Percentiles rank a stretch among this genome's conserved stretches.
Evolutionary conservation across 2,797 vertebrate genomes (phyloP).

Genomic region (Euphonia xanthogaster): DNA sequence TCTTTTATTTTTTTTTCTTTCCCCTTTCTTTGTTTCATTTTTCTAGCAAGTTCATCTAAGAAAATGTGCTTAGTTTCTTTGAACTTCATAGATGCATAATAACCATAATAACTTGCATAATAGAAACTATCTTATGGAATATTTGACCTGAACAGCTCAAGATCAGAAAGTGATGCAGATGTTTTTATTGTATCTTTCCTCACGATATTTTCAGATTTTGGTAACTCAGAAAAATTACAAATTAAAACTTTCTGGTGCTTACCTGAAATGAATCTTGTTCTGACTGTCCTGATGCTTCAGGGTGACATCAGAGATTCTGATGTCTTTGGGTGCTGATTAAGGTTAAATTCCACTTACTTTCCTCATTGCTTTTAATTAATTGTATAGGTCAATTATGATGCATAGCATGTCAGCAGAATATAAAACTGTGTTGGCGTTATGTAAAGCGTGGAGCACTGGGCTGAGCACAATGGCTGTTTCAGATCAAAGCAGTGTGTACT

Average conservation of each 20-base stretch:
- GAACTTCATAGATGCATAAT: background rate
- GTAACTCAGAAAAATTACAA: background rate
- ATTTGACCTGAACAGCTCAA: background rate
- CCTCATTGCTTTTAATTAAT: conserved; percentile 49
- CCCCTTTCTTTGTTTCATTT: background rate
- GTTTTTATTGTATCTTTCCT: background rate
- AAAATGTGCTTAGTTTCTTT: background rate
- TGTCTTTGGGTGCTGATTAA: conserved; percentile 47
- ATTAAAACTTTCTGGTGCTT: background rate
- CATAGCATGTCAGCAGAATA: conserved; percentile 35
- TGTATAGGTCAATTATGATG: conserved; percentile 53
- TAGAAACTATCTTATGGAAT: background rate
- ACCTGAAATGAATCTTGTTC: background rate
- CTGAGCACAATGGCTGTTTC: background rate
- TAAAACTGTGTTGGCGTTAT: background rate
- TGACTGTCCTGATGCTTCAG: background rate
- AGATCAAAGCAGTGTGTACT: background rate
- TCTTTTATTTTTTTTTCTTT: background rate
- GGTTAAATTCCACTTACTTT: conserved; percentile 52
- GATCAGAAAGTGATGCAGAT: background rate
- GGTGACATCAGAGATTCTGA: conserved; percentile 18
- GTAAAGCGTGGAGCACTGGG: background rate
- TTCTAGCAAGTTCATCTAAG: background rate
- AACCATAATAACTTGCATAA: background rate
- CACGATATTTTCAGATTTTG: background rate